Evolutionary conservation across 2,113 vertebrate genomes (phyloP).

Genomic region (Plestiodon gilberti): DNA sequence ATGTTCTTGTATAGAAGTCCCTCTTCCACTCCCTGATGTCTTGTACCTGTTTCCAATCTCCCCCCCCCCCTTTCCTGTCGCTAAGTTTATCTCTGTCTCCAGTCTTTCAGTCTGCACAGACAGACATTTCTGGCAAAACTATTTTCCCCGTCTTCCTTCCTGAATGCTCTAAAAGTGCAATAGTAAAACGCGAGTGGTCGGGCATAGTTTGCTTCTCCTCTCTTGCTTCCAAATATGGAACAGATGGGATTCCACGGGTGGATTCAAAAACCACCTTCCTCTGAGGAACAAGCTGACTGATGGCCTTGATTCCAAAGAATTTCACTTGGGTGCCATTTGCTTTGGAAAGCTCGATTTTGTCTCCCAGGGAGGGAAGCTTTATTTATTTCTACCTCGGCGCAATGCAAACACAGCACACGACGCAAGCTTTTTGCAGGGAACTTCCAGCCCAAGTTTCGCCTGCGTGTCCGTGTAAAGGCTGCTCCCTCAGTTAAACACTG

Average conservation of each 20-base stretch:
- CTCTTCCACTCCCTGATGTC: neutral
- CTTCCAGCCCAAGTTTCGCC: neutral
- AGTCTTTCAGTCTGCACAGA: neutral
- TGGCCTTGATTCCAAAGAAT: neutral
- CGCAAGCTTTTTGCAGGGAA: neutral
- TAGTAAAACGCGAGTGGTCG: neutral
- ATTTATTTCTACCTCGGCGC: neutral
- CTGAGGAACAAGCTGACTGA: neutral
- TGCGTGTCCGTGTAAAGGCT: neutral
- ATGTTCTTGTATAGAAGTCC: too few relatives aligned
- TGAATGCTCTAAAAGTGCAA: neutral
- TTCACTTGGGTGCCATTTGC: neutral
- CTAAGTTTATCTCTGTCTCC: neutral
- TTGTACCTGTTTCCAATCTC: neutral
- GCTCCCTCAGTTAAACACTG: rapidly evolving
- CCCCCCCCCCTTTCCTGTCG: rapidly evolving
- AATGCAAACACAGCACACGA: neutral
- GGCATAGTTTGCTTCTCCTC: neutral
- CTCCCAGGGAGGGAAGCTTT: neutral
- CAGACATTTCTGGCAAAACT: neutral
- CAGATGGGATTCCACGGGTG: too few relatives aligned
- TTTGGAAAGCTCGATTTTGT: neutral
- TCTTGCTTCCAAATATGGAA: too few relatives aligned
- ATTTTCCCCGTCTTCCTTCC: too few relatives aligned
- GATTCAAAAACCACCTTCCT: neutral